Evolutionary conservation across 2,888 invertebrate species (phyloP).

Genomic region (Phalangium opilio): DNA sequence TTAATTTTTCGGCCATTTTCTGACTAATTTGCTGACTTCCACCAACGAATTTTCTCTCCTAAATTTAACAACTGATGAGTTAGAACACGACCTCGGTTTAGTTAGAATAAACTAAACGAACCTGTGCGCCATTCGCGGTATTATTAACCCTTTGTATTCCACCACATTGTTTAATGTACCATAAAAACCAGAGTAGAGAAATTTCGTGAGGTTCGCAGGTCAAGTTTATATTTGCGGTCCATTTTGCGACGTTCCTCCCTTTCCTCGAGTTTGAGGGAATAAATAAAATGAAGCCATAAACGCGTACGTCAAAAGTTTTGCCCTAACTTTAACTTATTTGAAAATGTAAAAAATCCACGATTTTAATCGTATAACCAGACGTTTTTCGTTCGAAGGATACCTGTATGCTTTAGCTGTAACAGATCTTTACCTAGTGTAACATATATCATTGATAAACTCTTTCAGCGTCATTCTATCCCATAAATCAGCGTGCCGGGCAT

Average conservation of each 20-base stretch:
- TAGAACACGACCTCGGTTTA: no score
- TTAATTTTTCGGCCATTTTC: slow-evolving; percentile 28
- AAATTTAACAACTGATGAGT: slow-evolving; percentile 2
- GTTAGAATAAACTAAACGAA: slow-evolving; percentile 7
- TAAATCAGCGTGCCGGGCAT: slow-evolving; percentile 24
- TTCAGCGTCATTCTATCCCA: slow-evolving; percentile 24
- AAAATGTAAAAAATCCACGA: no score
- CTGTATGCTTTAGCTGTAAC: slow-evolving; percentile 10
- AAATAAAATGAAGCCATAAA: not conserved
- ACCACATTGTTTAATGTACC: slow-evolving; percentile 23
- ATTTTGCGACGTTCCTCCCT: not conserved
- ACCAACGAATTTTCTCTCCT: slow-evolving; percentile 32
- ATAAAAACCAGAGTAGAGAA: slow-evolving; percentile 28
- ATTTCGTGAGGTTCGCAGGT: slow-evolving; percentile 26
- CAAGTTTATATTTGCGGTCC: slow-evolving; percentile 18
- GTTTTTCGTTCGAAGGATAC: no score
- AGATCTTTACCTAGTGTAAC: slow-evolving; percentile 24
- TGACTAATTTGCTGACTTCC: slow-evolving; percentile 33
- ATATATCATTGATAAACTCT: slow-evolving; percentile 22
- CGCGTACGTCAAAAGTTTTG: no score
- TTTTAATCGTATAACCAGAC: no score
- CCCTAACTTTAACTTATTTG: no score
- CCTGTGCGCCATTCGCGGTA: slow-evolving; percentile 25
- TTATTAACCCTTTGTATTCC: slow-evolving; percentile 22
- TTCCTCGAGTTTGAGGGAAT: not conserved